Evolutionary conservation across 2,113 vertebrate species (phyloP), one percentile per base, ranked within the genome.

Genomic region (Gnathonemus longibarbis): DNA sequence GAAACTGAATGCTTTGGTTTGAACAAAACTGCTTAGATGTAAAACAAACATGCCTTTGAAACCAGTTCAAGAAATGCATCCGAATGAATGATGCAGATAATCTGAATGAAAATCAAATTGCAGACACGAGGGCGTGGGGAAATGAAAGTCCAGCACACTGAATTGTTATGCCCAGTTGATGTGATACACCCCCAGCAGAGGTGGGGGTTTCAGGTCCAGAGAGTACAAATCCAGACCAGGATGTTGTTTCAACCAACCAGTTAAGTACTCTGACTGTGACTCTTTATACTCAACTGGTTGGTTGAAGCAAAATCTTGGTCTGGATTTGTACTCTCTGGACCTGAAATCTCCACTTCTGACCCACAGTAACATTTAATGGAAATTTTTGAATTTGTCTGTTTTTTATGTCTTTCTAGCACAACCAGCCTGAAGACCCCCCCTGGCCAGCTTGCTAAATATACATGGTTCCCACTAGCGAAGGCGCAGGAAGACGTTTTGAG

Each of bases 1-100:
- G 77, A 89, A 85, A 89, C 31, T n/a, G n/a, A 17, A 52, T n/a
- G 45, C 45, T 89, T 88, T 58, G 62, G 74, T 49, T 15, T 66
- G 24, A 90, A 46, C 45, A 48, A 88, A 90, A 90, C 45, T 70
- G 80, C 88, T 89, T 89, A 74, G 31, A 52, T 80, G 24, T 84
- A 45, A 89, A 56, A 89, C 27, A 53, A 84, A 80, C 48, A 80
- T 80, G 6, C 88, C 70, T 89, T 83, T 42, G 2, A 39, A 80
- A 89, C 17, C 27, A 89, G 70, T 19, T 56, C 50, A 89, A 48
- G 39, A 50, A 83, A 48, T 77, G 10, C 24, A 24, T 39, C 66
- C 9, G 10, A 50, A 52, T 39, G 39, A 84, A 48, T 9, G 42
- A 84, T n/a, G 24, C 83, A 24, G 35, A 48, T 21, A 84, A n/a